Evolutionary conservation across 2,888 invertebrate genomes (phyloP).

Genomic region (Tanypteryx hageni): DNA sequence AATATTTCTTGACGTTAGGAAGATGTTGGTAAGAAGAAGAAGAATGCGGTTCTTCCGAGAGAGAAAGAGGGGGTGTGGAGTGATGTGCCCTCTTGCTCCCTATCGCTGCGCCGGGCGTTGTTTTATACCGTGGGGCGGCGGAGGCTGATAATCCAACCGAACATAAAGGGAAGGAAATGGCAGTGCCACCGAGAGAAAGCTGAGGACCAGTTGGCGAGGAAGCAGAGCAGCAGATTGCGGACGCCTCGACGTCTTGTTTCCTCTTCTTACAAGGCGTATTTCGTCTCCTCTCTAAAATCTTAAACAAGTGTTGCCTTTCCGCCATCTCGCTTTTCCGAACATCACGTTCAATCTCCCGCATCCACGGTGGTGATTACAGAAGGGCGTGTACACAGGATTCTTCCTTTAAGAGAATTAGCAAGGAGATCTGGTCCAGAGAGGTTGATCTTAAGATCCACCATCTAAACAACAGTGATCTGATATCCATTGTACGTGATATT

Average conservation of each 20-base stretch:
- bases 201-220: too few species aligned
- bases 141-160: too few species aligned
- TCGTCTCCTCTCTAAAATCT: neutral
- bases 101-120: too few species aligned
- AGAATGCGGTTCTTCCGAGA: too few species aligned
- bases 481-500: slow-evolving; percentile 4
- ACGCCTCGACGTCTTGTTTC: neutral
- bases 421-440: slow-evolving; percentile 3
- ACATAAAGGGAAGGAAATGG: too few species aligned
- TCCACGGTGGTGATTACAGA: slow-evolving; percentile 3
- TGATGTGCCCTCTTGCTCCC: too few species aligned
- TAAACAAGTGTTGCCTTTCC: neutral
- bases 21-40: too few species aligned
- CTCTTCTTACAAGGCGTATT: neutral
- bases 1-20: too few species aligned
- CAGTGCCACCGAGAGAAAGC: too few species aligned
- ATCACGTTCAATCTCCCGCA: neutral
- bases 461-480: slow-evolving; percentile 32
- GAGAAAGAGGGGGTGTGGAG: too few species aligned
- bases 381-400: neutral
- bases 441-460: slow-evolving; percentile 11
- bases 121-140: too few species aligned
- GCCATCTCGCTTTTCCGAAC: neutral
- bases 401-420: slow-evolving; percentile 4
- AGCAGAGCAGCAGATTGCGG: too few species aligned